Percentiles rank a stretch among this genome's conserved stretches.
Conservation (phyloP, 2,888 invertebrate species). For the Rhogogaster chlorosoma region DNA sequence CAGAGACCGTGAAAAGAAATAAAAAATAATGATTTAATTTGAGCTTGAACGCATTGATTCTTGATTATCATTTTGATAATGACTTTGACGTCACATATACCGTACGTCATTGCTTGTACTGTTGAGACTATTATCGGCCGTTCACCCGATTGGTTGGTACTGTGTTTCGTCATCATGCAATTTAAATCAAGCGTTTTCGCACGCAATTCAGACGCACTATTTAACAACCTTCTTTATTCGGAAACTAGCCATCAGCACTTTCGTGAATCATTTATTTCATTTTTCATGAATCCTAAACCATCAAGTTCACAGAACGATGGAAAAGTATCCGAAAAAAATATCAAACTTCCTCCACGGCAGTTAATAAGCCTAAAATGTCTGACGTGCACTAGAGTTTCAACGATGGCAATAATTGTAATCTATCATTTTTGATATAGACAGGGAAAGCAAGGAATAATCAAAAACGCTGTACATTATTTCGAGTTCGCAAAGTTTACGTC, state of each 20-base stretch:
- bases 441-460: not conserved
- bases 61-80: no score
- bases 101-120: not conserved
- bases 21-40: not conserved
- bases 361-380: no score
- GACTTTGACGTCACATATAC: not conserved
- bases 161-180: not conserved
- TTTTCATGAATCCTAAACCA: no score
- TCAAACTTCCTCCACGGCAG: no score
- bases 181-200: not conserved
- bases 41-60: not conserved
- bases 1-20: not conserved
- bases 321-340: no score
- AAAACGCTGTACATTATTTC: not conserved
- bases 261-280: no score
- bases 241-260: no score
- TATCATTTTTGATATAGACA: not conserved
- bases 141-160: not conserved
- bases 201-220: not conserved
- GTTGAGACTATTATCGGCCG: no score
- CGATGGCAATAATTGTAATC: not conserved
- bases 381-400: not conserved
- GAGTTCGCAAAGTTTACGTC: not conserved
- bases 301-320: no score
- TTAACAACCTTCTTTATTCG: no score